A percentile compares a stretch with the other conserved stretches of the same genome.
These are phyloP conservation scores for Drosophila paramelanica DNA, from an alignment of 2,888 invertebrate species.

Conservation along the genomic window DNA sequence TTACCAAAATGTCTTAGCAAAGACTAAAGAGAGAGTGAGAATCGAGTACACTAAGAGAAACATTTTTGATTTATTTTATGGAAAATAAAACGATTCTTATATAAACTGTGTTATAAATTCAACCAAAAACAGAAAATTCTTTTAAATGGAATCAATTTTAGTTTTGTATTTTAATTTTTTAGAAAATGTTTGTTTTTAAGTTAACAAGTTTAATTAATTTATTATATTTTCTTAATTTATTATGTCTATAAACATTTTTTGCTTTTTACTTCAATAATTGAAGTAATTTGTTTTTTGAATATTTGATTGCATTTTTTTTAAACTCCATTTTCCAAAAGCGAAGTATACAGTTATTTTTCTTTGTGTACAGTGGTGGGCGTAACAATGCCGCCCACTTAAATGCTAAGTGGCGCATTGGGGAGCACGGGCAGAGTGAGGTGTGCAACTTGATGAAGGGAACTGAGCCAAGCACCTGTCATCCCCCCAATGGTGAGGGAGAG, in stretches of 20 bases:
- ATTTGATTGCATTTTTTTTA: too few species aligned
- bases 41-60: not conserved
- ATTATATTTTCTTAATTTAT: too few species aligned
- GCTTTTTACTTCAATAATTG: not conserved
- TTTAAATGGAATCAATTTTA: too few species aligned
- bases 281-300: too few species aligned
- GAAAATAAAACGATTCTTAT: not conserved
- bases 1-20: constrained; percentile 75
- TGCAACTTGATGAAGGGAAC: not conserved
- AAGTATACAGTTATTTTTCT: not conserved
- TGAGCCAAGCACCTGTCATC: constrained; percentile 49
- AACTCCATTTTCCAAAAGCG: too few species aligned
- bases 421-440: constrained; percentile 13
- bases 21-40: constrained; percentile 8
- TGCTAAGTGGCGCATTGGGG: constrained; percentile 76
- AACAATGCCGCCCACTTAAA: constrained; percentile 77
- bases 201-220: too few species aligned
- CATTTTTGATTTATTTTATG: not conserved
- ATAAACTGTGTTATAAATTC: not conserved
- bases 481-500: constrained; percentile 1
- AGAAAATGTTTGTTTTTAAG: too few species aligned
- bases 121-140: too few species aligned
- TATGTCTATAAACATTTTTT: too few species aligned
- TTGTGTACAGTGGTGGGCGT: constrained; percentile 8
- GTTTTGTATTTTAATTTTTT: too few species aligned